Evolutionary conservation across 2,888 invertebrate species (phyloP).

Genomic region (Leptinotarsa haldemani): DNA sequence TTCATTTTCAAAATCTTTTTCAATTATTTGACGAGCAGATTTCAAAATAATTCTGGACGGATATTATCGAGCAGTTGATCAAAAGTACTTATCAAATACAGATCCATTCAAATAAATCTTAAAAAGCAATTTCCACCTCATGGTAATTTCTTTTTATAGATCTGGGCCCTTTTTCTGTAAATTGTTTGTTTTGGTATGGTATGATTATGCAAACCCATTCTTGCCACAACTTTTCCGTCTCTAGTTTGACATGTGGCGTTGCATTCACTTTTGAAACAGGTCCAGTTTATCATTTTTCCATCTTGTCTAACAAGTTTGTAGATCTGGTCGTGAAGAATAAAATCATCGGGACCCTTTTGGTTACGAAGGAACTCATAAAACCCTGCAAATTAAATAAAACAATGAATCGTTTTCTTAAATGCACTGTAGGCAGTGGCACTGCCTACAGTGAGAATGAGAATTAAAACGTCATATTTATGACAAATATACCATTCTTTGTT

Average conservation of each 20-base stretch:
- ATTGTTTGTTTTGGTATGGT: constrained; percentile 49
- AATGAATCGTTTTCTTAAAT: background rate
- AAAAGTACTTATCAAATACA: no score
- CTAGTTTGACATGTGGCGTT: constrained; percentile 54
- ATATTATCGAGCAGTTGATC: no score
- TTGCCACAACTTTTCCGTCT: constrained; percentile 51
- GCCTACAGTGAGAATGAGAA: no score
- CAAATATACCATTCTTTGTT: no score
- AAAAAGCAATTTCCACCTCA: background rate
- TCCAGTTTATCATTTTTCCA: constrained; percentile 51
- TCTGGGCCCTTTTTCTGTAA: constrained; percentile 43
- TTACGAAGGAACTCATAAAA: constrained; percentile 52
- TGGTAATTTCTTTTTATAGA: constrained; percentile 41
- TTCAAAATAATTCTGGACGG: no score
- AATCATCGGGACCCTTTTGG: constrained; percentile 41
- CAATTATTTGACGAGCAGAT: no score
- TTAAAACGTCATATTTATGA: no score
- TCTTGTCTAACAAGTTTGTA: constrained; percentile 50
- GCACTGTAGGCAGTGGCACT: no score
- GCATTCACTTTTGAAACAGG: constrained; percentile 53
- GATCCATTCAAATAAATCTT: no score
- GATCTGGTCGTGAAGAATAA: constrained; percentile 56
- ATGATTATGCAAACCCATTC: constrained; percentile 56
- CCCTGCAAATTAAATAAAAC: constrained; percentile 43
- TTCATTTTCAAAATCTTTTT: no score